These are phyloP conservation scores for Chelidonichthys spinosus DNA, from an alignment of 2,797 vertebrate species.

Conservation along the genomic window DNA sequence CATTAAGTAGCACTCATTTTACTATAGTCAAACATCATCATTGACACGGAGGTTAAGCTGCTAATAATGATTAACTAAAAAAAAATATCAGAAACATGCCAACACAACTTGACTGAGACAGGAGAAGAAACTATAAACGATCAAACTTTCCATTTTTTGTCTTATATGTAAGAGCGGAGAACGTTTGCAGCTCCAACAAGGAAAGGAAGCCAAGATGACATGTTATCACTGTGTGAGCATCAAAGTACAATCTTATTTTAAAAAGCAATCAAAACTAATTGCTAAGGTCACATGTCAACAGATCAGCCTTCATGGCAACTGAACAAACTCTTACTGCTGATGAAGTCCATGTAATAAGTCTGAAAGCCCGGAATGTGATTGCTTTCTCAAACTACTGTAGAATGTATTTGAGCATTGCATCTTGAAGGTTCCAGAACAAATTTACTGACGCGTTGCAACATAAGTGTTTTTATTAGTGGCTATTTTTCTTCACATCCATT, in stretches of 20 bases:
- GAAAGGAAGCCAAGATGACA: background rate
- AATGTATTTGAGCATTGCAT: background rate
- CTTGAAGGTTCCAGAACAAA: background rate
- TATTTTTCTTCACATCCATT: background rate
- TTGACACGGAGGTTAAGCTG: background rate
- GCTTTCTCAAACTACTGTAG: background rate
- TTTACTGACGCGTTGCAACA: background rate
- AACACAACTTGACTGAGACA: background rate
- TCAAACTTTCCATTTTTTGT: background rate
- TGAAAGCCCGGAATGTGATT: background rate
- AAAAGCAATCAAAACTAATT: conserved; percentile 2
- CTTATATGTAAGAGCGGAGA: background rate
- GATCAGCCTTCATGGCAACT: background rate
- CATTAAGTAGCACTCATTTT: background rate
- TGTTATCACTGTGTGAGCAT: background rate
- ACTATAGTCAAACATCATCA: background rate
- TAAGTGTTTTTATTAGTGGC: background rate
- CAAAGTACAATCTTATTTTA: background rate
- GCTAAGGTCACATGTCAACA: background rate
- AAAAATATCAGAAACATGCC: background rate
- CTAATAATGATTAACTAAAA: background rate
- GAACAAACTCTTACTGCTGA: background rate
- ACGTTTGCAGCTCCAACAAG: background rate
- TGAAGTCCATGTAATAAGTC: background rate
- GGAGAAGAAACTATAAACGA: background rate